A percentile compares a stretch with the other conserved stretches of the same genome.
These are phyloP conservation scores for Syritta pipiens DNA, from an alignment of 2,888 invertebrate species.

Conservation along the genomic window DNA sequence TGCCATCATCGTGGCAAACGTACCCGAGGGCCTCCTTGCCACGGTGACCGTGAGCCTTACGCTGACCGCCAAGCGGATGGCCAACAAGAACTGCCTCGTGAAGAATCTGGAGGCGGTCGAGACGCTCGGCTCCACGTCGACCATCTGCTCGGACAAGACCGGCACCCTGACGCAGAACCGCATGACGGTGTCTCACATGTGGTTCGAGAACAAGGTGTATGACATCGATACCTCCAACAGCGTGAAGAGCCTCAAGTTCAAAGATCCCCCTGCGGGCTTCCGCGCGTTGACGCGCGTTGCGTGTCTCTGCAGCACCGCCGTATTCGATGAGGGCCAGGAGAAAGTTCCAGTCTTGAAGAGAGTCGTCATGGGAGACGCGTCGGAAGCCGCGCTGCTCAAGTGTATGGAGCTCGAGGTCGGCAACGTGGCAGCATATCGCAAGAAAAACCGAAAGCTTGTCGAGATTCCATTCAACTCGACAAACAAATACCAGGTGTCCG, in stretches of 20 bases:
- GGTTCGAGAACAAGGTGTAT: too few species aligned
- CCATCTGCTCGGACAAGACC: conserved; percentile 98
- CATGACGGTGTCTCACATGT: conserved; percentile 99
- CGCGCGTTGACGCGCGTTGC: conserved; percentile 92
- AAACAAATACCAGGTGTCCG: conserved; percentile 93
- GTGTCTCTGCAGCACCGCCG: conserved; percentile 95
- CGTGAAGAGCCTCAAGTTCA: conserved; percentile 95
- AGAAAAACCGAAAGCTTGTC: conserved; percentile 89
- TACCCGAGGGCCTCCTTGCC: conserved; percentile 96
- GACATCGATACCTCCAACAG: conserved; percentile 99
- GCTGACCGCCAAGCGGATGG: conserved; percentile 97
- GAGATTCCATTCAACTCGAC: conserved; percentile 95
- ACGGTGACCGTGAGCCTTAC: conserved; percentile 98
- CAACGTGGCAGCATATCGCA: conserved; percentile 87
- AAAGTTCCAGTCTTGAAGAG: conserved; percentile 91
- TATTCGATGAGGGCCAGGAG: conserved; percentile 95
- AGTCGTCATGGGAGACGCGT: conserved; percentile 94
- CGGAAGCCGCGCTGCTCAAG: conserved; percentile 92
- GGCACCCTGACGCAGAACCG: conserved; percentile 97
- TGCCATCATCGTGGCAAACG: conserved; percentile 98
- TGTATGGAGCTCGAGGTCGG: conserved; percentile 92
- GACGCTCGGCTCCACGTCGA: conserved; percentile 97
- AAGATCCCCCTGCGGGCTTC: conserved; percentile 88
- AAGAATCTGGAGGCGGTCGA: conserved; percentile 99
- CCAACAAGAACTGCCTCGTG: conserved; percentile 96